Evolutionary conservation across 2,888 invertebrate species (phyloP), one percentile per base, ranked within the genome.

Genomic region (Adineta ricciae): DNA sequence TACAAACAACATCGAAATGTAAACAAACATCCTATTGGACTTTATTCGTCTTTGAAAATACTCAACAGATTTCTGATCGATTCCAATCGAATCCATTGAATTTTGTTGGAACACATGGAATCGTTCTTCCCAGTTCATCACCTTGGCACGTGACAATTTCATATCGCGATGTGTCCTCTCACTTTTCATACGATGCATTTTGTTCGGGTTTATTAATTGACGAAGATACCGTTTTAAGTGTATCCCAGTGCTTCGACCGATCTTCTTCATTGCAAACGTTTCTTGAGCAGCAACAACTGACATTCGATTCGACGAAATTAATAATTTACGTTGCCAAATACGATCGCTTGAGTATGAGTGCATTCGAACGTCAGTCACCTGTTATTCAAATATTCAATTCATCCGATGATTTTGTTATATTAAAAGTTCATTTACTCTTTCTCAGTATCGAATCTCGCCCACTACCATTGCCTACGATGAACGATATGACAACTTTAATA

Each of bases 351-450:
- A 73, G 36, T 38, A 41, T 2, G n/a, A 38, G 38, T 36, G 24
- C n/a, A 36, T 73, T 41, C 24, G 73, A 73, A 73, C 4, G 73
- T 21, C 36, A 41, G 24, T 73, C 73, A 73, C 11, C 36, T 73
- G 73, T 73, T 38, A 73, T 1, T 21, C 21, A 73, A 73, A 9
- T 73, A 41, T 21, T 73, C 1, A 24, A 24, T n/a, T 38, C 36
- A 24, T 14, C 9, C 3, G 21, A 73, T 38, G 41, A 73, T 38
- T 73, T 38, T 73, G 27, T 73, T 41, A 73, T 73, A 5, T 38
- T 73, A 38, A 73, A 73, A 73, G 41, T 41, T 38, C 73, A 73
- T 38, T 73, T 73, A 73, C 73, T 73, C 24, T 73, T 38, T 73
- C 16, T 73, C 5, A 73, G 38, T 73, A 16, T n/a, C 1, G 73